phyloP scores from a whole-genome alignment of 2,888 invertebrate species.

The Crepidodera aurea region DNA sequence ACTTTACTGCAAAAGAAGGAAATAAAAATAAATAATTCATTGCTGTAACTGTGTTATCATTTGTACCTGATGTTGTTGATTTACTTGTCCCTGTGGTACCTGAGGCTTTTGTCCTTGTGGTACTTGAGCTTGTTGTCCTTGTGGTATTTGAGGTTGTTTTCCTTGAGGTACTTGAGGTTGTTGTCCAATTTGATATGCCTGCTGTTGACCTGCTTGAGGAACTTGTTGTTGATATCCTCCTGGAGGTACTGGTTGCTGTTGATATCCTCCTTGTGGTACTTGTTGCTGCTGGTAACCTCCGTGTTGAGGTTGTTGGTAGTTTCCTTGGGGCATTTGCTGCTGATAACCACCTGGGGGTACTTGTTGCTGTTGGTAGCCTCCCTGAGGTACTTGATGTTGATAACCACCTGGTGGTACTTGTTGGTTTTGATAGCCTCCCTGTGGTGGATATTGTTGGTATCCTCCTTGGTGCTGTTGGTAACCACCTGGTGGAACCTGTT shows the following conservation, averaged over 20 bases:
- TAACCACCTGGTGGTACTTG: slow-evolving; percentile 42
- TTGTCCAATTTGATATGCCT: slow-evolving; percentile 41
- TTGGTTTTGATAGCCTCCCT: slow-evolving; percentile 43
- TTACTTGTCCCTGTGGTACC: slow-evolving; percentile 9
- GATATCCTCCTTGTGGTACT: slow-evolving; percentile 39
- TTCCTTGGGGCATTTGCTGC: slow-evolving; percentile 39
- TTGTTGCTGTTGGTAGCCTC: slow-evolving; percentile 45
- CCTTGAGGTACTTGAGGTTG: slow-evolving; percentile 30
- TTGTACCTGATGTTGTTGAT: background rate
- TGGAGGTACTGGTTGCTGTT: slow-evolving; percentile 39
- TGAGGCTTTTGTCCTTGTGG: slow-evolving; percentile 15
- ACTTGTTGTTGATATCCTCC: slow-evolving; percentile 39
- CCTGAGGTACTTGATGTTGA: slow-evolving; percentile 42
- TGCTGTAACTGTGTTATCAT: too few species aligned
- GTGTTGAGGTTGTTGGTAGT: slow-evolving; percentile 45
- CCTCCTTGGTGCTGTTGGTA: slow-evolving; percentile 30
- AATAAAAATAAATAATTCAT: too few species aligned
- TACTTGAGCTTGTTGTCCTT: slow-evolving; percentile 40
- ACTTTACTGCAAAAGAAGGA: too few species aligned
- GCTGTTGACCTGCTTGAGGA: slow-evolving; percentile 39
- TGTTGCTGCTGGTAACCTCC: slow-evolving; percentile 32
- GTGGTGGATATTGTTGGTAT: slow-evolving; percentile 40
- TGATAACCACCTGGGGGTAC: slow-evolving; percentile 33
- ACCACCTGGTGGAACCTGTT: slow-evolving; percentile 25
- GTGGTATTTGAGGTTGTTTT: slow-evolving; percentile 40